Evolutionary conservation across 2,797 vertebrate genomes (phyloP).

Genomic region (Gadopsis bispinosus): DNA sequence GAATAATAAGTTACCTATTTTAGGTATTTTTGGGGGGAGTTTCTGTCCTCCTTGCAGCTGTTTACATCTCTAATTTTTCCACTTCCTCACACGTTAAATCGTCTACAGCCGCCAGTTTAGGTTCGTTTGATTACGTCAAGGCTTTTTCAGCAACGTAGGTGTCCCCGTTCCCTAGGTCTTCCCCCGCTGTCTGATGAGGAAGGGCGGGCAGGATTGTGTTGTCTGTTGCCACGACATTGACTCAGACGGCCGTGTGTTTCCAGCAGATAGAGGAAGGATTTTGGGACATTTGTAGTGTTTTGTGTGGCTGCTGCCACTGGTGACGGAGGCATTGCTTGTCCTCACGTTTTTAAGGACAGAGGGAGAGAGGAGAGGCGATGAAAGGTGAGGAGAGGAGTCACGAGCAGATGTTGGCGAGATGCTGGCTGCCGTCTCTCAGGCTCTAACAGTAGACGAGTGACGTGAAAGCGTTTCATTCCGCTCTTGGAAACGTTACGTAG

Average conservation of each 20-base stretch:
- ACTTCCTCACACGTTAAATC: constrained; percentile 35
- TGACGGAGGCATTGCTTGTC: background rate
- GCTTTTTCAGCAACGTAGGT: background rate
- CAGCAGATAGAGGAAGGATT: constrained; percentile 19
- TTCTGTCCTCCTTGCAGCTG: constrained; percentile 24
- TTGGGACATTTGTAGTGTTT: constrained; percentile 30
- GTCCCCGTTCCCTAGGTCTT: constrained; percentile 3
- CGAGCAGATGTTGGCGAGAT: constrained; percentile 7
- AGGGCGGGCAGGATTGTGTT: constrained; percentile 58
- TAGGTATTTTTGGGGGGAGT: constrained; percentile 2
- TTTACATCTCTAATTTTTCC: constrained; percentile 51
- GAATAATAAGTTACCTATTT: constrained; percentile 23
- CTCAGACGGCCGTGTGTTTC: constrained; percentile 44
- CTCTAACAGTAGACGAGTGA: background rate
- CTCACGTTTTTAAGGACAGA: background rate
- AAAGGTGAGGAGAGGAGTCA: background rate
- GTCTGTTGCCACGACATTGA: constrained; percentile 70
- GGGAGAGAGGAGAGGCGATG: constrained; percentile 11
- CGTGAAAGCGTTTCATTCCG: background rate
- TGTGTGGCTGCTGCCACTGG: background rate
- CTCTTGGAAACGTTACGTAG: constrained; percentile 12
- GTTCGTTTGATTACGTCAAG: constrained; percentile 14
- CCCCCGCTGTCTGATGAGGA: constrained; percentile 39
- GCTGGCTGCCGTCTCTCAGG: background rate
- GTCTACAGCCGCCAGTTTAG: constrained; percentile 10